These are phyloP conservation scores for Lepidurus arcticus DNA, from an alignment of 1,140 invertebrate species.

Conservation along the genomic window DNA sequence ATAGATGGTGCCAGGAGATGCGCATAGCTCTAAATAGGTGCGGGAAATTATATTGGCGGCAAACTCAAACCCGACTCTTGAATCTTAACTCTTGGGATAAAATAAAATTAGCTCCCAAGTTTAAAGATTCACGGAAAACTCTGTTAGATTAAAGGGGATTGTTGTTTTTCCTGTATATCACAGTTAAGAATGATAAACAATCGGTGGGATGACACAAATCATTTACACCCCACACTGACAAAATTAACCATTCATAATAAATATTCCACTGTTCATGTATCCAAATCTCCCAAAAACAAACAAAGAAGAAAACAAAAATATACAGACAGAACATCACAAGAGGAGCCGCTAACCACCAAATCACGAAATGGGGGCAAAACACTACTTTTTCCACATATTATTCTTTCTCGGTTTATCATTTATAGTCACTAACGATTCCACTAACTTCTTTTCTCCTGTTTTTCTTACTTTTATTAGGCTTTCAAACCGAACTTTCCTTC, in stretches of 20 bases:
- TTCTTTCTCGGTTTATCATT: background rate
- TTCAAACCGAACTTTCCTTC: conserved; percentile 28
- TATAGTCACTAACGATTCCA: background rate
- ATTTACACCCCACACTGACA: background rate
- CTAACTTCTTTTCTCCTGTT: background rate
- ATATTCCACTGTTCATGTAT: background rate
- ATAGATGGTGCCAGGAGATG: background rate
- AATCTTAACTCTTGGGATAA: too few species aligned
- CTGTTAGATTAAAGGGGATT: background rate
- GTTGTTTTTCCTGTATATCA: conserved; percentile 19
- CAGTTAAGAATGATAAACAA: conserved; percentile 22
- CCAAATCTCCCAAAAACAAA: background rate
- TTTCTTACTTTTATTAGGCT: background rate
- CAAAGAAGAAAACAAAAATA: background rate
- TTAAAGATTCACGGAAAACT: background rate
- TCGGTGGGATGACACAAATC: conserved; percentile 4
- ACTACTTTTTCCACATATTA: background rate
- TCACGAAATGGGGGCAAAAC: background rate
- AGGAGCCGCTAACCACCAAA: background rate
- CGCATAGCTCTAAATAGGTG: background rate
- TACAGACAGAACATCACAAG: background rate
- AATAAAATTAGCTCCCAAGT: too few species aligned
- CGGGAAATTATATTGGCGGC: background rate
- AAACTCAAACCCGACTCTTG: too few species aligned
- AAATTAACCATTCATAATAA: background rate